phyloP scores from a whole-genome alignment of 2,888 invertebrate genomes.

The Drosophila birchii region DNA sequence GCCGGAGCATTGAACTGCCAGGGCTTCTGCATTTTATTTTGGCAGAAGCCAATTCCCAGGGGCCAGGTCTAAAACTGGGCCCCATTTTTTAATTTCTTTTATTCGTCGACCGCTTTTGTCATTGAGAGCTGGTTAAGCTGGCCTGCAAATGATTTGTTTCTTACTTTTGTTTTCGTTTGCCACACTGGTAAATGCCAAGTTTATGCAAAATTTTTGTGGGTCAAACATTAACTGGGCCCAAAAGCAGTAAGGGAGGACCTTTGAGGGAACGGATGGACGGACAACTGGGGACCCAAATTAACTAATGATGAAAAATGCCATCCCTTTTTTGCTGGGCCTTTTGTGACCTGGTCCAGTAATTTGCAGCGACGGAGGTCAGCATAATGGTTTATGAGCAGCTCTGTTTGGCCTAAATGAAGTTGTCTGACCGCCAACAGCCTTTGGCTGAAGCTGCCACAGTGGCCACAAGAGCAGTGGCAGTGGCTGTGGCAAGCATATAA shows the following conservation, averaged over 20 bases:
- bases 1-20: conserved; percentile 72
- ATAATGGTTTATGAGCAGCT: conserved; percentile 40
- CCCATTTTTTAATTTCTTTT: conserved; percentile 76
- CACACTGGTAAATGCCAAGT: conserved; percentile 68
- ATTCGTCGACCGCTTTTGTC: conserved; percentile 43
- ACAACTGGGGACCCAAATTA: conserved; percentile 54
- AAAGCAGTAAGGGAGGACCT: conserved; percentile 1
- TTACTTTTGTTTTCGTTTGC: conserved; percentile 69
- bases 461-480: conserved; percentile 6
- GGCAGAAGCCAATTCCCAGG: conserved; percentile 57
- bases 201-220: conserved; percentile 69
- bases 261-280: conserved; percentile 6
- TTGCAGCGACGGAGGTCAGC: conserved; percentile 43
- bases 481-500: conserved; percentile 1
- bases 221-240: conserved; percentile 8
- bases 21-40: conserved; percentile 62
- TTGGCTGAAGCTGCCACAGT: conserved; percentile 10
- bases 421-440: conserved; percentile 25
- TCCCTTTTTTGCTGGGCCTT: conserved; percentile 11
- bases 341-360: conserved; percentile 29
- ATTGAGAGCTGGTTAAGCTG: conserved; percentile 50
- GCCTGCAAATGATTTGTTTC: conserved; percentile 73
- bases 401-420: conserved; percentile 42
- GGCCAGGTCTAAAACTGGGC: conserved; percentile 56
- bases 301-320: conserved; percentile 73